A percentile compares a stretch with the other conserved stretches of the same genome.
phyloP scores from a whole-genome alignment of 1,140 invertebrate species.

The Aradophagus sp. region DNA sequence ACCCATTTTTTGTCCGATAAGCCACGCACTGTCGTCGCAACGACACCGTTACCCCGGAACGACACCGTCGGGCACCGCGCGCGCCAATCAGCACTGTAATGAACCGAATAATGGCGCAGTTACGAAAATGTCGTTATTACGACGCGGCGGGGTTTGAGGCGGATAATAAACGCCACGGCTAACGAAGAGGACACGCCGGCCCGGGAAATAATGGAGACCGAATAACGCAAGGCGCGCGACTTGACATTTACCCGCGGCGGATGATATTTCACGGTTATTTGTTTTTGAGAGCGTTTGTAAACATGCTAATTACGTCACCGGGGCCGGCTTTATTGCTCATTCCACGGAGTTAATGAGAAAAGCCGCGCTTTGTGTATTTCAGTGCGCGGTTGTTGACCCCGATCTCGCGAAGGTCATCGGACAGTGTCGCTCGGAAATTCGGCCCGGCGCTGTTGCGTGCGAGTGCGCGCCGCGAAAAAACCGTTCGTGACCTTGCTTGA shows the following conservation, averaged over 20 bases:
- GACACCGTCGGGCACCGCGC: conserved; percentile 5
- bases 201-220: conserved; percentile 35
- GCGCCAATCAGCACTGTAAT: conserved; percentile 14
- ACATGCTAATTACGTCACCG: conserved; percentile 35
- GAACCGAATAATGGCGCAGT: conserved; percentile 21
- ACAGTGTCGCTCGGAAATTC: conserved; percentile 1
- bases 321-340: conserved; percentile 10
- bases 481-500: too few relatives aligned
- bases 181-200: conserved; percentile 31
- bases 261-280: conserved; percentile 44
- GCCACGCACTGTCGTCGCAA: conserved; percentile 14
- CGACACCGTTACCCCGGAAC: conserved; percentile 20
- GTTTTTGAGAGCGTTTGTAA: conserved; percentile 33
- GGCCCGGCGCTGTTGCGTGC: too few relatives aligned
- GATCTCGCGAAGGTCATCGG: conserved; percentile 15
- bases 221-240: conserved; percentile 31
- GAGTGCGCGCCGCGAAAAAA: too few relatives aligned
- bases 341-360: conserved; percentile 12
- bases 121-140: conserved; percentile 28
- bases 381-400: too few relatives aligned
- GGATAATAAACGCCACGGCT: conserved; percentile 20
- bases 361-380: too few relatives aligned
- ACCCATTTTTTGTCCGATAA: conserved; percentile 7
- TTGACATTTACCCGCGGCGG: conserved; percentile 32
- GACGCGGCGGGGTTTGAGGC: conserved; percentile 3